phyloP scores from a whole-genome alignment of 2,113 vertebrate genomes.

The Falco punctatus region DNA sequence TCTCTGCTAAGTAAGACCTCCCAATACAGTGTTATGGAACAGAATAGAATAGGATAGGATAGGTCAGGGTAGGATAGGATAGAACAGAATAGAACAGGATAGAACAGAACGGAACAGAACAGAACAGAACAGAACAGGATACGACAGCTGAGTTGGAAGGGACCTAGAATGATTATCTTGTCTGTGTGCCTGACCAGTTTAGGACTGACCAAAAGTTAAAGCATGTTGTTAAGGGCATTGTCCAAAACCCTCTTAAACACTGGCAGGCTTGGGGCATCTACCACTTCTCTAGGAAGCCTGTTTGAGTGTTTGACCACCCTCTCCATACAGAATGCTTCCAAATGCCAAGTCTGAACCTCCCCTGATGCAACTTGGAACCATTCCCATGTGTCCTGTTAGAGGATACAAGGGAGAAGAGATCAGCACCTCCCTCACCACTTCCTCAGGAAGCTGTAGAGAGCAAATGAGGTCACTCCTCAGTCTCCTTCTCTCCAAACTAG shows the following conservation, averaged over 20 bases:
- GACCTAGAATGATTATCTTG: not conserved
- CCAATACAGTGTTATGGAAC: not conserved
- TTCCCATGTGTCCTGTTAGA: rapidly evolving
- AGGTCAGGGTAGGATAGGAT: not conserved
- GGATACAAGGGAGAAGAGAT: not conserved
- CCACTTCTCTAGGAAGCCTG: not conserved
- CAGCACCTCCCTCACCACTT: not conserved
- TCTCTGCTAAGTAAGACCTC: not conserved
- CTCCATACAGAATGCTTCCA: not conserved
- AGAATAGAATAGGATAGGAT: no score
- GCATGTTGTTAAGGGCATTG: not conserved
- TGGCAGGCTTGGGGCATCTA: no score
- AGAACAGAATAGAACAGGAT: not conserved
- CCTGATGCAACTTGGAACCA: not conserved
- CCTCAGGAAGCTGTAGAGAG: not conserved
- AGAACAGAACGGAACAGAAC: no score
- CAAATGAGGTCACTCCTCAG: rapidly evolving
- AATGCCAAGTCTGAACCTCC: not conserved
- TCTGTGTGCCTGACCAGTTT: not conserved
- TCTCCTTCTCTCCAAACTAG: not conserved
- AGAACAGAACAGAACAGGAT: not conserved
- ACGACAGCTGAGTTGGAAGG: not conserved
- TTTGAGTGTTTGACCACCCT: not conserved
- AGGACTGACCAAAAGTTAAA: not conserved
- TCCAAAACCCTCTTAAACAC: not conserved